Conservation (phyloP, 2,797 vertebrate species). For the Diceros bicornis region DNA sequence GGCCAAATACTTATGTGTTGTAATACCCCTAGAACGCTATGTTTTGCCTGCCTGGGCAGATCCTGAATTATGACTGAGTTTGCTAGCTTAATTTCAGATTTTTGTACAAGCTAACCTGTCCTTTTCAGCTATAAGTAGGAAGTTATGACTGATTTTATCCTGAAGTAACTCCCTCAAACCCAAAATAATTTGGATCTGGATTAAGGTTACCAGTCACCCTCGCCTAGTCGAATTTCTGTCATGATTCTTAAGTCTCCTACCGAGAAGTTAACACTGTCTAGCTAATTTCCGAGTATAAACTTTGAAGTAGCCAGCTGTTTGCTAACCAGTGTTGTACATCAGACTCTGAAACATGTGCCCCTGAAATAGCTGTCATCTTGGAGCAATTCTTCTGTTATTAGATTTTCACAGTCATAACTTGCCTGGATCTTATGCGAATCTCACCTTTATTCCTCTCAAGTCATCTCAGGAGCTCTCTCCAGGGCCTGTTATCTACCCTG, state of each 20-base stretch:
- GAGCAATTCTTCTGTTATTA: not conserved
- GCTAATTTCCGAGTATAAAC: not conserved
- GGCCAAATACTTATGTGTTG: not conserved
- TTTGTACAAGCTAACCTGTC: not conserved
- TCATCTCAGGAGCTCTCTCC: not conserved
- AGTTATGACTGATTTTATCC: not conserved
- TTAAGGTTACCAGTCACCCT: not conserved
- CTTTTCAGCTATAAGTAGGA: not conserved
- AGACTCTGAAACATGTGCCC: not conserved
- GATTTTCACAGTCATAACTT: not conserved
- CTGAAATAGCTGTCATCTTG: not conserved
- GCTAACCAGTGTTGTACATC: not conserved
- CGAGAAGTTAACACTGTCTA: not conserved
- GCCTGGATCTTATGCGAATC: not conserved
- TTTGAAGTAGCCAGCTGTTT: not conserved
- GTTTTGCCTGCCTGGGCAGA: not conserved
- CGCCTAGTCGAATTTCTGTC: not conserved
- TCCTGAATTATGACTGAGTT: not conserved
- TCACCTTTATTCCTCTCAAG: not conserved
- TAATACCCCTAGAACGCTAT: not conserved
- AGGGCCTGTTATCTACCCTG: not conserved
- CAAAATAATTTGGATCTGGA: not conserved
- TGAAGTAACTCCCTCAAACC: not conserved
- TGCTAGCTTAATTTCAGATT: slow-evolving; percentile 11
- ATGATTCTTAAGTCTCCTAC: not conserved